These are phyloP conservation scores for Phenganax subtilis DNA, from an alignment of 92 coral and sea anemone genomes.

Conservation along the genomic window DNA sequence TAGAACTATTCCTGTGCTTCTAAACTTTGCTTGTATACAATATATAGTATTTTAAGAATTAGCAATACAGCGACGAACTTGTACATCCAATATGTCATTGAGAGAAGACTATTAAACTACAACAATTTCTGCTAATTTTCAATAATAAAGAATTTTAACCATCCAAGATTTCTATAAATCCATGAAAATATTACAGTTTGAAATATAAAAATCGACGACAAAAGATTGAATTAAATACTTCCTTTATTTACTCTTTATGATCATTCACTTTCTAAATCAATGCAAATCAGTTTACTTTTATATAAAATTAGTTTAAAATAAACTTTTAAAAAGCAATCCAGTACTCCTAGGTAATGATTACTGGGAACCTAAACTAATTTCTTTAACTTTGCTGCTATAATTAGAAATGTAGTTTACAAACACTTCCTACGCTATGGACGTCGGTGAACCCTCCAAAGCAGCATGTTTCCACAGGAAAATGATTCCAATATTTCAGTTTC, in stretches of 20 bases:
- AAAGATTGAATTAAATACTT: too few relatives aligned
- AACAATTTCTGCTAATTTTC: too few relatives aligned
- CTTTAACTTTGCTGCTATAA: neutral
- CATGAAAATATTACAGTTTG: too few relatives aligned
- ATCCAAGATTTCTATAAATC: too few relatives aligned
- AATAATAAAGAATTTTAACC: too few relatives aligned
- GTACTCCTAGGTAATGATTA: neutral
- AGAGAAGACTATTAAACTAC: too few relatives aligned
- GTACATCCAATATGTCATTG: too few relatives aligned
- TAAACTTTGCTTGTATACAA: neutral
- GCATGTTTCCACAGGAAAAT: conserved; percentile 14
- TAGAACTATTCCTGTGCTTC: neutral
- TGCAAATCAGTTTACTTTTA: too few relatives aligned
- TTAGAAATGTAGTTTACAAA: neutral
- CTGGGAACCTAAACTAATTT: neutral
- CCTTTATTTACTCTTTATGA: too few relatives aligned
- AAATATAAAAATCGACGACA: too few relatives aligned
- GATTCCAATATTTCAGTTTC: neutral
- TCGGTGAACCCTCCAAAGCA: neutral
- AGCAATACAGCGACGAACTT: too few relatives aligned
- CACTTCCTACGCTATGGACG: conserved; percentile 19
- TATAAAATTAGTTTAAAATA: neutral
- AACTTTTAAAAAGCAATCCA: neutral
- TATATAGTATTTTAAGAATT: neutral
- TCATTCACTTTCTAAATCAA: too few relatives aligned